Conservation (phyloP, 2,888 invertebrate species). For the Sminthurinus aureus region DNA sequence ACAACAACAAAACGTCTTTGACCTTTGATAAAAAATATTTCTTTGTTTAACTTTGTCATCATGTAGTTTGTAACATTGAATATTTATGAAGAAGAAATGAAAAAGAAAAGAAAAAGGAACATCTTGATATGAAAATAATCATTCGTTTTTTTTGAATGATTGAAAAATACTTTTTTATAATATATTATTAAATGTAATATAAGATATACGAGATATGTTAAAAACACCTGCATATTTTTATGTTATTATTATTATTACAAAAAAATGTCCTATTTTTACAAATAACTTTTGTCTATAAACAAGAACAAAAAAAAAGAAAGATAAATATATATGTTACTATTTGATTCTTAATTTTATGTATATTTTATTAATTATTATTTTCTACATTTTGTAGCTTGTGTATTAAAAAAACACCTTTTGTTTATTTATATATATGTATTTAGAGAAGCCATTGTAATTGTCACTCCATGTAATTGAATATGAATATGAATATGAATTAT, state of each 20-base stretch:
- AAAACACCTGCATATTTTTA: background rate
- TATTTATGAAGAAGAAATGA: no score
- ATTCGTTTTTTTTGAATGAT: no score
- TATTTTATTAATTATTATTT: background rate
- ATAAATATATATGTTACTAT: background rate
- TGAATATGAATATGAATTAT: no score
- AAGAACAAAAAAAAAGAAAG: background rate
- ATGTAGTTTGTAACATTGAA: no score
- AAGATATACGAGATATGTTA: background rate
- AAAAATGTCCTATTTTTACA: no score
- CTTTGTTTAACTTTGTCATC: no score
- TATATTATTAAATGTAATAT: no score
- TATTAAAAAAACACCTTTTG: background rate
- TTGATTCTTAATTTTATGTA: background rate
- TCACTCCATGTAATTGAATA: background rate
- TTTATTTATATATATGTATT: background rate
- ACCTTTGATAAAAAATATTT: no score
- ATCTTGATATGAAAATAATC: no score
- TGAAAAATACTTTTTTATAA: no score
- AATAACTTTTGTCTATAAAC: background rate
- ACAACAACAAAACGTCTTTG: no score
- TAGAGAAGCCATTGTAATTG: background rate
- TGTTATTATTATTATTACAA: background rate
- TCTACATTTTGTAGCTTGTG: background rate
- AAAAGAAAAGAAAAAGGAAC: no score